Evolutionary conservation across 2,113 vertebrate genomes (phyloP).

Genomic region (Oceanodroma tethys): DNA sequence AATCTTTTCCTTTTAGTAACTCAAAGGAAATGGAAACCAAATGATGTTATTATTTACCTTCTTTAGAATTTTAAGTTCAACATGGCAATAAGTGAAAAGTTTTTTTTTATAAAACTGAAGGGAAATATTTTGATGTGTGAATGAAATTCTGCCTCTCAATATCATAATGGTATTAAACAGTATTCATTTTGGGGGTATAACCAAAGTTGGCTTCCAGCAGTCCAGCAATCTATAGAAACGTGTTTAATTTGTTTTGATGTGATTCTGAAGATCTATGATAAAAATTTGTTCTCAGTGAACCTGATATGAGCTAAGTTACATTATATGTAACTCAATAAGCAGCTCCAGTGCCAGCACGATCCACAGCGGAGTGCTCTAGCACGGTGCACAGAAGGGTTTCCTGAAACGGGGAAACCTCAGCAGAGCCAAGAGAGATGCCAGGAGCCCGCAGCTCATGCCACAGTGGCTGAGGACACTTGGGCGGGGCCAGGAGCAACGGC

Average conservation of each 20-base stretch:
- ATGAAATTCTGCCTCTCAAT: not conserved
- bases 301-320: not conserved
- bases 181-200: not conserved
- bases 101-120: not conserved
- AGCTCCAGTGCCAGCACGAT: not conserved
- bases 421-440: not conserved
- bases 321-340: not conserved
- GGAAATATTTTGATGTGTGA: not conserved
- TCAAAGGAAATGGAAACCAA: not conserved
- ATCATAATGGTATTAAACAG: not conserved
- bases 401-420: not conserved
- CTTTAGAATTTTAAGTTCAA: not conserved
- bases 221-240: not conserved
- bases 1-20: not conserved
- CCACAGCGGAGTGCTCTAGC: fast-evolving
- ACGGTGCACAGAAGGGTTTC: fast-evolving
- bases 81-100: not conserved
- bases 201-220: not conserved
- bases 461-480: not conserved
- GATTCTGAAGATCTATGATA: not conserved
- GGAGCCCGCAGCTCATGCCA: fast-evolving
- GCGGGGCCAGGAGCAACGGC: fast-evolving
- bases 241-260: not conserved
- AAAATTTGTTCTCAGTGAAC: not conserved
- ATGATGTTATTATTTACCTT: not conserved